Base-by-base conservation (phyloP, 2,797 vertebrate genomes). In the Arrhamphus sclerolepis region DNA sequence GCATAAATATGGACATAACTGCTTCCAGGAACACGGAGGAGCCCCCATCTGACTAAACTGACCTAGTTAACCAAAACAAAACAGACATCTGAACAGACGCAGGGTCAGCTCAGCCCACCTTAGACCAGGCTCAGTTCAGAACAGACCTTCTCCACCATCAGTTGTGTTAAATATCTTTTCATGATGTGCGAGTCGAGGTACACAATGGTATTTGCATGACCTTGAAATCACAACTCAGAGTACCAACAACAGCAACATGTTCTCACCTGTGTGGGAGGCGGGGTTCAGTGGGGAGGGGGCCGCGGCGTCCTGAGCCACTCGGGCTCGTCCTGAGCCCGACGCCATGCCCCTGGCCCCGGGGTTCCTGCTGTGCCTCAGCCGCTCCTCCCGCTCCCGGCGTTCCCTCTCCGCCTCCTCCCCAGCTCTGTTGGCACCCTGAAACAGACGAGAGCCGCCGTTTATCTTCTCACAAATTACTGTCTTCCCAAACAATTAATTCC, bases 241-340 rank as follows among this genome's bases (percentile, higher is more conserved):
- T 56, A 20, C 1, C 5, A 1, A 16, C 5, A 11, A 20, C 41
- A 21, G 42, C 9, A 2, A 5, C 47, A 11, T 31, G 49, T 29
- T 9, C 31, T 62, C 43, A 93, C 91, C 92, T 84, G 90, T 90
- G 83, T 92, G 91, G 74, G 95, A 94, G 72, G 95, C 87, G 54
- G 96, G 96, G 72, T 96, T 98, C 62, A 98, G 94, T 2, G 97
- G 97, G n/a, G 96, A 92, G 31, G 96, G 90, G 42, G 95, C 93
- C 41, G 95, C 92, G 42, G 92, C 93, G 19, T 98, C 97, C 79
- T 95, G 96, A 0, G 94, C 84, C 22, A 92, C 95, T 67, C 96
- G 90, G 68, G 95, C 93, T 80, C 96, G 93, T 53, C 96, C 95
- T 1, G 96, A 96, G 77, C 94, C 95, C 0, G 96, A 94, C 70